Evolutionary conservation across 2,113 vertebrate species (phyloP), one percentile per base, ranked within the genome.

Genomic region (Thunnus maccoyii): DNA sequence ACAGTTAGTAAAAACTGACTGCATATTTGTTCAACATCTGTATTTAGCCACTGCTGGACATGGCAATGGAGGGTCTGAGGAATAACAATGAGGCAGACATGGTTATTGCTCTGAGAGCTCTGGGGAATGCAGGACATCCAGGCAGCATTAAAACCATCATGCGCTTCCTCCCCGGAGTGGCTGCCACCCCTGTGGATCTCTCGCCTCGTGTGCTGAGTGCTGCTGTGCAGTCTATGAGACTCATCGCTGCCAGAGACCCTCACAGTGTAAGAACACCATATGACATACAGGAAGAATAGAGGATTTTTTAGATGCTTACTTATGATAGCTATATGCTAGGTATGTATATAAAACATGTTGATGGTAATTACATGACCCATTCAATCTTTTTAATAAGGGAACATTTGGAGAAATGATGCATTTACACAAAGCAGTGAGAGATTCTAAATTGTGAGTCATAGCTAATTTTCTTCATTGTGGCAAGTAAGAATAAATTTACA

Each of bases 91-190:
- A 96, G 60, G 88, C 91, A 12, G 94, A 95, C 41, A 96, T 97
- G 88, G 73, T 94, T 58, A 73, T 96, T 1, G 89, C 91, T 68
- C 89, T 98, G 85, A 97, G 96, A 86, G 95, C 96, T 78, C 87
- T 97, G 55, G 97, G 96, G 63, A 98, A 97, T 9, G 84, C 96
- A 2, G 96, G 96, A 58, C 96, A 97, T 63, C 93, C 93, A 54
- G 85, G 85, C 78, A 97, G 96, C 90, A 85, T 96, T 76, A 98
- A 97, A 87, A 95, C 94, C 62, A 92, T 98, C 82, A 80, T 93
- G 76, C 96, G 94, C 80, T 94, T 96, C 87, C 84, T 97, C 47
- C 95, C 96, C 1, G 61, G 92, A 0, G 92, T 94, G 47, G 93
- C 95, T 18, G 84, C 94, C 13, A 87, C 72, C 30, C 94, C 93